Conservation (phyloP, 2,113 vertebrate genomes). For the Semnornis frantzii region DNA sequence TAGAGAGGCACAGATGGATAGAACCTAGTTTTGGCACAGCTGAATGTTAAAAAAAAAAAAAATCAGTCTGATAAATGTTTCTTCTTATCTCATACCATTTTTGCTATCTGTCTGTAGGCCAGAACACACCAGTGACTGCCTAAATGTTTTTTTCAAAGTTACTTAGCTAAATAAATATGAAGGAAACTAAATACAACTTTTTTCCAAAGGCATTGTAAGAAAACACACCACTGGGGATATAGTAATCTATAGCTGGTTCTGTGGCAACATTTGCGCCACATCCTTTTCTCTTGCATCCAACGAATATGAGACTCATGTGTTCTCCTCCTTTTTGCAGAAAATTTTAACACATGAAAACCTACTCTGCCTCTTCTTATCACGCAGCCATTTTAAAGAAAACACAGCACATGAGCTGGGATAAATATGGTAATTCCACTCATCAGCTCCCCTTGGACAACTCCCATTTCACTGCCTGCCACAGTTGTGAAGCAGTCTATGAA, state of each 20-base stretch:
- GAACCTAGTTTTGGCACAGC: neutral
- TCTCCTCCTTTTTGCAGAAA: neutral
- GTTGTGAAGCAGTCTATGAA: neutral
- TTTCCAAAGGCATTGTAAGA: neutral
- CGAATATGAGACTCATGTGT: neutral
- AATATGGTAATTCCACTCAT: no score
- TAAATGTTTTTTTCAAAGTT: constrained; percentile 16
- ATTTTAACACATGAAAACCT: neutral
- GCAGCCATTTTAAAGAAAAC: neutral
- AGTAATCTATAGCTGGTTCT: neutral
- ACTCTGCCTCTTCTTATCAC: no score
- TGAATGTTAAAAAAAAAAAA: constrained; percentile 14
- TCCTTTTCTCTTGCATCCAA: neutral
- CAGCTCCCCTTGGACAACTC: neutral
- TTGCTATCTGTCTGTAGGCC: neutral
- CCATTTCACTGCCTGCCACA: neutral
- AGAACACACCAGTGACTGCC: constrained; percentile 33
- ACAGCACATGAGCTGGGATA: no score
- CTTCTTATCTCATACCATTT: constrained; percentile 36
- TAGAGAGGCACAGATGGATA: constrained; percentile 20
- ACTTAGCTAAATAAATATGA: neutral
- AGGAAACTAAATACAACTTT: neutral
- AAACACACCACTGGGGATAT: neutral
- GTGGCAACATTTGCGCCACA: no score
- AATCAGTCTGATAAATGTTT: constrained; percentile 48